Percentiles rank a stretch among this genome's conserved stretches.
Evolutionary conservation across 23 tunicate genomes (phyloP).

Genomic region (Styela clava): DNA sequence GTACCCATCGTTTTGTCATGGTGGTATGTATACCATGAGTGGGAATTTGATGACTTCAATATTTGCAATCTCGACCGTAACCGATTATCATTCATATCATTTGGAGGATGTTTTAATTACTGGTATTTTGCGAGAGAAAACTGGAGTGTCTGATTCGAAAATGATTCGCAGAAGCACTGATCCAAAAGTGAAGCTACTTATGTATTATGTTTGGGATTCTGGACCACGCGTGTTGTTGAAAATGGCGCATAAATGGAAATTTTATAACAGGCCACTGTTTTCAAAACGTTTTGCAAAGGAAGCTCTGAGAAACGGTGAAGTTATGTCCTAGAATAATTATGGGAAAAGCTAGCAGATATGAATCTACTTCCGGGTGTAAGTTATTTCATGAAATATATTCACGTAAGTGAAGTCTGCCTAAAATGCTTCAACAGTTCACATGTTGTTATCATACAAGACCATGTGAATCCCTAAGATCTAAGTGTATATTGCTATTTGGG

Average conservation of each 20-base stretch:
- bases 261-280: constrained; percentile 1
- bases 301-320: constrained; percentile 1
- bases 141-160: constrained; percentile 21
- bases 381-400: no score
- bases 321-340: constrained; percentile 12
- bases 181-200: constrained; percentile 16
- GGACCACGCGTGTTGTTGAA: constrained; percentile 23
- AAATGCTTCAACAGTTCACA: no score
- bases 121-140: constrained; percentile 60
- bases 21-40: constrained; percentile 65
- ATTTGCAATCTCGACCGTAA: constrained; percentile 34
- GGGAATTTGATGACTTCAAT: constrained; percentile 29
- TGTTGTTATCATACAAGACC: no score
- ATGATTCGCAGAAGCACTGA: constrained; percentile 28
- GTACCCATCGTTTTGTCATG: constrained; percentile 69
- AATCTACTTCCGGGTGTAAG: no score
- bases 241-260: constrained; percentile 56
- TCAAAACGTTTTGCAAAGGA: constrained; percentile 12
- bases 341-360: neutral
- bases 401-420: no score
- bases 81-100: constrained; percentile 42
- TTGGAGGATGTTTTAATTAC: constrained; percentile 70
- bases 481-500: no score
- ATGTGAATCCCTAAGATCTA: no score
- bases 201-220: constrained; percentile 81